Evolutionary conservation across 2,113 vertebrate genomes (phyloP), one percentile per base, ranked within the genome.

Genomic region (Manacus vitellinus): DNA sequence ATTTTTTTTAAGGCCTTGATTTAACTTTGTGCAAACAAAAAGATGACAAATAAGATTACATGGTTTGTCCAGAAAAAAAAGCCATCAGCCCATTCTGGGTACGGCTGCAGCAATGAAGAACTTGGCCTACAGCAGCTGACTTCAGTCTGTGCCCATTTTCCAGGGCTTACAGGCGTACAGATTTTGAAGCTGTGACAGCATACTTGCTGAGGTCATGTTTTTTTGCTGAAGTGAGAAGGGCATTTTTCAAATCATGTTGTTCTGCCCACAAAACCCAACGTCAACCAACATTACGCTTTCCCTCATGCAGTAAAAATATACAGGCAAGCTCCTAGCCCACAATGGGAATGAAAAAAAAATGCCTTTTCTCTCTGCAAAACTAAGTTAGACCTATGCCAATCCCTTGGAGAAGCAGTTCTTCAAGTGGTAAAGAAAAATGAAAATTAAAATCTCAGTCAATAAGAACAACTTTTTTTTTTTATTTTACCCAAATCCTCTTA

Each of bases 101-200:
- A 47, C 0, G 1, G 51, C 17, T 72, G 75, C 47, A 46, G 31
- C 56, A 56, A 43, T 0, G 4, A 30, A 82, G 46, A 76, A 61
- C 51, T 70, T 55, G 54, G 41, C 78, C 46, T 68, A 33, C 54
- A 85, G 62, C 66, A 88, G 65, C 89, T 91, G 90, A 85, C 66
- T 90, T 91, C 52, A 88, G 65, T 75, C 91, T 51, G 25, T 51
- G 81, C 59, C 83, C 51, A 72, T 92, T 96, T 85, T 54, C 61
- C 85, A 96, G 77, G 68, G 66, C 44, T 83, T 49, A 61, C 11
- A 43, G 67, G 44, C 43, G 51, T n/a, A 51, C 49, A 27, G 47
- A 87, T 52, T 88, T 62, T 39, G 75, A 78, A 95, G 78, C 63
- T 54, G 27, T 77, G 66, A 68, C 67, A 80, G 41, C 27, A 41